A percentile compares a stretch with the other conserved stretches of the same genome.
Evolutionary conservation across 2,888 invertebrate species (phyloP).

Genomic region (Deilephila elpenor): DNA sequence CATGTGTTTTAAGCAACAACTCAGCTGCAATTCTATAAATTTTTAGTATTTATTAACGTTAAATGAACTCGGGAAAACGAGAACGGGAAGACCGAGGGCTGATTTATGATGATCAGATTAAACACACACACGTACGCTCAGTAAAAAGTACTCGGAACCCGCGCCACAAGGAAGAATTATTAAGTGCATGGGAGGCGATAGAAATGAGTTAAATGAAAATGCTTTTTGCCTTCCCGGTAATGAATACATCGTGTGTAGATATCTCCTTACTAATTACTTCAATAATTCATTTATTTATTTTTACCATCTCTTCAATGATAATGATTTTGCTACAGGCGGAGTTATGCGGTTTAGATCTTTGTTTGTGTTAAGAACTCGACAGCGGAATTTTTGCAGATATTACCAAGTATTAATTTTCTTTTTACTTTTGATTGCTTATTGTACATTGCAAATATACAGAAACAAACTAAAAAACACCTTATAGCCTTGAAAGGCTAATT

Average conservation of each 20-base stretch:
- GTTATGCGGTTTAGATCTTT: background rate
- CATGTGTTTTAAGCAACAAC: conserved; percentile 7
- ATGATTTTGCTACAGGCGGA: background rate
- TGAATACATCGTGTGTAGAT: background rate
- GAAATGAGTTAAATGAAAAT: conserved; percentile 23
- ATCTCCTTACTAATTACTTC: background rate
- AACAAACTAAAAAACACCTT: too few species aligned
- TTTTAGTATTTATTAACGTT: conserved; percentile 21
- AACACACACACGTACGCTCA: conserved; percentile 11
- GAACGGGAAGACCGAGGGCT: conserved; percentile 23
- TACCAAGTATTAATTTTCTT: background rate
- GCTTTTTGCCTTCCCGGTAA: background rate
- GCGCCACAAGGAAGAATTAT: conserved; percentile 24
- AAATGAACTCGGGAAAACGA: conserved; percentile 20
- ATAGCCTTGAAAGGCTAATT: too few species aligned
- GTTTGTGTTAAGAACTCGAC: background rate
- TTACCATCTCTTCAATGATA: background rate
- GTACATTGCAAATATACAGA: background rate
- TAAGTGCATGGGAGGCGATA: conserved; percentile 15
- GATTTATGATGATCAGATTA: conserved; percentile 27
- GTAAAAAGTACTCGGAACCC: conserved; percentile 22
- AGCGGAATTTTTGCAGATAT: background rate
- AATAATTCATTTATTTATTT: conserved; percentile 1
- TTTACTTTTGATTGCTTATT: background rate
- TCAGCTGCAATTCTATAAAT: conserved; percentile 9